Percentiles rank a stretch among this genome's conserved stretches.
Evolutionary conservation across 2,113 vertebrate species (phyloP).

Genomic region (Calypte anna): DNA sequence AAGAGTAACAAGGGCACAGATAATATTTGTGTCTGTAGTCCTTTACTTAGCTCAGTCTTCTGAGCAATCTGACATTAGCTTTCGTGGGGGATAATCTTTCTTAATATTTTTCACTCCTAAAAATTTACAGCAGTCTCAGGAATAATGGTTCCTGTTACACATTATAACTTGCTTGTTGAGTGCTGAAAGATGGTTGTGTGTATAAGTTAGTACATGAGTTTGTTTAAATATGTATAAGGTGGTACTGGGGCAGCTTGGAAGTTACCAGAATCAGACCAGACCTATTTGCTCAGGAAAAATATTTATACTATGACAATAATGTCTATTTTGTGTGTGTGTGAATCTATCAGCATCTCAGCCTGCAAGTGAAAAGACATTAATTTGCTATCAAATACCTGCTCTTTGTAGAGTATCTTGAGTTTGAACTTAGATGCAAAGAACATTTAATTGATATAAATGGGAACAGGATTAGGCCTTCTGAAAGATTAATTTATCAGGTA

Average conservation of each 20-base stretch:
- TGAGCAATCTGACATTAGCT: not conserved
- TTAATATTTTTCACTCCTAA: conserved; percentile 22
- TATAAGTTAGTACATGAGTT: not conserved
- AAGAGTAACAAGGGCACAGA: not conserved
- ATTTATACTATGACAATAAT: not conserved
- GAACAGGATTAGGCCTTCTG: conserved; percentile 10
- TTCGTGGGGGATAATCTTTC: conserved; percentile 8
- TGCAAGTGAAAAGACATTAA: not conserved
- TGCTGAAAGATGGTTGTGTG: not conserved
- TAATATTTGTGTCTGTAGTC: not conserved
- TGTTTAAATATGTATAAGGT: conserved; percentile 23
- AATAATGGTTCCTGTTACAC: not conserved
- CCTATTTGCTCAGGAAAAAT: not conserved
- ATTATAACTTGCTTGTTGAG: not conserved
- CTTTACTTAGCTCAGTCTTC: not conserved
- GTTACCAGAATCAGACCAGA: not conserved
- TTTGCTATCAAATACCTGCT: not conserved
- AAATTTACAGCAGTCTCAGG: not conserved
- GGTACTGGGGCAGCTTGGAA: not conserved
- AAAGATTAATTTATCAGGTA: conserved; percentile 43
- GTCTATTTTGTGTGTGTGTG: not conserved
- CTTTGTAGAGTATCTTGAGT: not conserved
- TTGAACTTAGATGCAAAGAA: not conserved
- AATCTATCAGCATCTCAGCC: not conserved
- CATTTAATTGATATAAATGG: not conserved